Conservation (phyloP, 1,140 invertebrate species). For the Drosophila pseudoananassae region DNA sequence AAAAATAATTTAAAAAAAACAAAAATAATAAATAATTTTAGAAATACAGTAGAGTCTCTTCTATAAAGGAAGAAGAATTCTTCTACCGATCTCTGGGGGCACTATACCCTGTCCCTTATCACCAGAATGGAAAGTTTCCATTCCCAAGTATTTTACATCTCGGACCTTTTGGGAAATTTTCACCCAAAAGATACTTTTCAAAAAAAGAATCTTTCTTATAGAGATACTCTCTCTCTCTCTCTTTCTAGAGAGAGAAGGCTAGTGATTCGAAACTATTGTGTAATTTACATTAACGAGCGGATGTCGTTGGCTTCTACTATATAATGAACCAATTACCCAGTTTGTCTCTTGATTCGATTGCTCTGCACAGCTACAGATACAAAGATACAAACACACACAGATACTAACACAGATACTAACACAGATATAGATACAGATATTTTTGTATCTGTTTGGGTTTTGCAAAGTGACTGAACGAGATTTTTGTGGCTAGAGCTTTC, state of each 20-base stretch:
- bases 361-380: slow-evolving; percentile 38
- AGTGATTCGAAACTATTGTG: slow-evolving; percentile 74
- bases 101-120: slow-evolving; percentile 21
- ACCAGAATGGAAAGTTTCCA: slow-evolving; percentile 6
- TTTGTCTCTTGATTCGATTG: slow-evolving; percentile 81
- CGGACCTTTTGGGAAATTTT: too few relatives aligned
- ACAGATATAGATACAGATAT: slow-evolving; percentile 9
- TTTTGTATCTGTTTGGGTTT: background rate
- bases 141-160: background rate
- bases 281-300: slow-evolving; percentile 81
- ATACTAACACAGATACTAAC: slow-evolving; percentile 12
- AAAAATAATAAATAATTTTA: slow-evolving; percentile 52
- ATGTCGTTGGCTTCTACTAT: slow-evolving; percentile 77
- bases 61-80: background rate
- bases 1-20: slow-evolving; percentile 8
- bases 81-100: background rate
- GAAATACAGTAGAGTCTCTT: slow-evolving; percentile 38
- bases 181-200: too few relatives aligned
- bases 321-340: slow-evolving; percentile 81
- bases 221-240: background rate
- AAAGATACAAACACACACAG: slow-evolving; percentile 5
- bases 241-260: background rate
- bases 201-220: too few relatives aligned
- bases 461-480: slow-evolving; percentile 51
- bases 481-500: too few relatives aligned